phyloP scores from a whole-genome alignment of 2,797 vertebrate genomes.

The Amblyopsis hoosieri region DNA sequence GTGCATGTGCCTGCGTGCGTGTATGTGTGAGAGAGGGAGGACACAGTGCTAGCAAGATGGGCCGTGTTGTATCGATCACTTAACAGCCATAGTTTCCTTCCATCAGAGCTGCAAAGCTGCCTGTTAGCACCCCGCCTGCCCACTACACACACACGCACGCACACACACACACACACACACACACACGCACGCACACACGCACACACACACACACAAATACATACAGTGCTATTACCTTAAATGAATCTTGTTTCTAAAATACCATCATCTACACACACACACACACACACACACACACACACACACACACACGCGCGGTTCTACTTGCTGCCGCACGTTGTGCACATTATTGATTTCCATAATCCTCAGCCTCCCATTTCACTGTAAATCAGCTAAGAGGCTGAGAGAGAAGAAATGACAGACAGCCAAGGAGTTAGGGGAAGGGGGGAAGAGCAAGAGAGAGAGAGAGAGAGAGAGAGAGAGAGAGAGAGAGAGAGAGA shows the following conservation, averaged over 20 bases:
- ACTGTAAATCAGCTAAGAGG: conserved; percentile 61
- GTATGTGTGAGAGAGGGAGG: conserved; percentile 21
- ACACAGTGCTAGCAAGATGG: conserved; percentile 68
- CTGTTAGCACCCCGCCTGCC: conserved; percentile 56
- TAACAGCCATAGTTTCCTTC: conserved; percentile 64
- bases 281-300: conserved; percentile 19
- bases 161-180: conserved; percentile 2
- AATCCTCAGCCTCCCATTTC: conserved; percentile 71
- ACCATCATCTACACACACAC: no score
- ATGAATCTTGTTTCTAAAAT: no score
- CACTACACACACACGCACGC: conserved; percentile 44
- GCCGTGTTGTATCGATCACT: conserved; percentile 77
- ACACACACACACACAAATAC: background rate
- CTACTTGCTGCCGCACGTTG: conserved; percentile 54
- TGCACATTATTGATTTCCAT: conserved; percentile 72
- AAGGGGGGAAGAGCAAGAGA: conserved; percentile 23
- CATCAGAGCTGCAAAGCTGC: conserved; percentile 58
- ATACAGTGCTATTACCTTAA: background rate
- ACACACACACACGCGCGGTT: conserved; percentile 53
- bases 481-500: background rate
- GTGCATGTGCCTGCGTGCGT: conserved; percentile 10
- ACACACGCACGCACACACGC: conserved; percentile 2
- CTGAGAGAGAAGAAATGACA: conserved; percentile 4
- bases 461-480: conserved; percentile 23
- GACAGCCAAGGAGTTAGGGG: background rate